Percentiles rank a stretch among this genome's conserved stretches.
Conservation (phyloP, 2,888 invertebrate genomes). For the Ophion ellenae region DNA sequence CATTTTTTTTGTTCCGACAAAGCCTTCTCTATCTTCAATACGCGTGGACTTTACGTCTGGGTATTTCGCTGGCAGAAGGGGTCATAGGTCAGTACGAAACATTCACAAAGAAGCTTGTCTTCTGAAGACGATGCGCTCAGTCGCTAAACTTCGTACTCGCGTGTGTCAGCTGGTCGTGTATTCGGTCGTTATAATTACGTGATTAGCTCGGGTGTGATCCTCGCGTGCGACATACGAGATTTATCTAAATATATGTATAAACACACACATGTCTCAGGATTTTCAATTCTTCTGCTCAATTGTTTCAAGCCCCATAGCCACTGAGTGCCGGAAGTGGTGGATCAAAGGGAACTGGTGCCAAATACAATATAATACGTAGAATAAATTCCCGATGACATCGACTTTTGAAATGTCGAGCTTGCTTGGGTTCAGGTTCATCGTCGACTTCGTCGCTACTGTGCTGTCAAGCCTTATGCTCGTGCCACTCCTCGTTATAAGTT, state of each 20-base stretch:
- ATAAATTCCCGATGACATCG: slow-evolving; percentile 11
- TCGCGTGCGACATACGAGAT: slow-evolving; percentile 17
- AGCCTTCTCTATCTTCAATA: slow-evolving; percentile 29
- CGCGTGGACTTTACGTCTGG: slow-evolving; percentile 27
- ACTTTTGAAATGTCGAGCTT: slow-evolving; percentile 57
- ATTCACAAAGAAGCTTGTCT: slow-evolving; percentile 26
- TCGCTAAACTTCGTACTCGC: slow-evolving; percentile 42
- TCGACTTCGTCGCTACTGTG: slow-evolving; percentile 67
- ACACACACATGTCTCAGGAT: not conserved
- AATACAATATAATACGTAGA: slow-evolving; percentile 13
- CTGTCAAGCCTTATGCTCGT: slow-evolving; percentile 61
- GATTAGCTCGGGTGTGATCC: slow-evolving; percentile 50
- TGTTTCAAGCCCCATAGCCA: slow-evolving; percentile 1
- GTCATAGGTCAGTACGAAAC: slow-evolving; percentile 55
- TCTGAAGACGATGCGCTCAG: slow-evolving; percentile 36
- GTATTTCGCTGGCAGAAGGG: slow-evolving; percentile 31
- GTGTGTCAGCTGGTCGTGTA: slow-evolving; percentile 36
- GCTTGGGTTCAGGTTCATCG: slow-evolving; percentile 68
- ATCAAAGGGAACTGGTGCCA: not conserved
- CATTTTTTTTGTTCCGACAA: not conserved
- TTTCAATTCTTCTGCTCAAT: not conserved
- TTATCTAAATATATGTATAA: not conserved
- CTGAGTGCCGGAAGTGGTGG: slow-evolving; percentile 13
- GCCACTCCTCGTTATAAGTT: slow-evolving; percentile 69
- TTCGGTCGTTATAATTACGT: slow-evolving; percentile 40